These are phyloP conservation scores for Rhogogaster chlorosoma DNA, from an alignment of 2,888 invertebrate genomes.

Conservation along the genomic window DNA sequence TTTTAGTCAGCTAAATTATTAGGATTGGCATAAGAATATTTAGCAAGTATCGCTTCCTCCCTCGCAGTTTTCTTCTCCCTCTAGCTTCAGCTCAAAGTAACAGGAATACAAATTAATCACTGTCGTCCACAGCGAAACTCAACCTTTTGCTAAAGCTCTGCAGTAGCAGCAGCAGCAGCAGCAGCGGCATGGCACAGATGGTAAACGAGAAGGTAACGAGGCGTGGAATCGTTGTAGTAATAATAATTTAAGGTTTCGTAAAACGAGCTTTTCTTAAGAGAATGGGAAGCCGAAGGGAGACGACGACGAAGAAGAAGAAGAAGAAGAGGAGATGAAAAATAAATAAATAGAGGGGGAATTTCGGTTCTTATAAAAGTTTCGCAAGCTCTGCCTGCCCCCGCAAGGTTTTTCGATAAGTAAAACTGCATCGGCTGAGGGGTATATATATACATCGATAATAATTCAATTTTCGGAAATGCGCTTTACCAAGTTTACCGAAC, in stretches of 20 bases:
- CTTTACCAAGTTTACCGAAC: not conserved
- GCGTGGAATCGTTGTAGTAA: constrained; percentile 13
- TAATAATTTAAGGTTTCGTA: not conserved
- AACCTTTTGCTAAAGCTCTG: not conserved
- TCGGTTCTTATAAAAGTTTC: not conserved
- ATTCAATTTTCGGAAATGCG: not conserved
- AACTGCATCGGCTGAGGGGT: not conserved
- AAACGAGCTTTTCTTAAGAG: not conserved
- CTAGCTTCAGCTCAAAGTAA: constrained; percentile 1
- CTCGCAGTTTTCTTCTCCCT: not conserved
- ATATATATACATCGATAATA: not conserved
- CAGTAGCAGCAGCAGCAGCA: not conserved
- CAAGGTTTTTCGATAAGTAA: not conserved
- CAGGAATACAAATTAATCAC: constrained; percentile 36
- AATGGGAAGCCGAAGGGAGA: not conserved
- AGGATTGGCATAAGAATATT: constrained; percentile 16
- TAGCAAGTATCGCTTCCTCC: not conserved
- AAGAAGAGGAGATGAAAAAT: not conserved
- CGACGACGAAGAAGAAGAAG: not conserved
- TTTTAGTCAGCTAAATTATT: constrained; percentile 16
- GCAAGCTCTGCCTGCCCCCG: not conserved
- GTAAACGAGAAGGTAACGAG: not conserved
- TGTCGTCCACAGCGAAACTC: constrained; percentile 3
- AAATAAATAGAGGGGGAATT: not conserved
- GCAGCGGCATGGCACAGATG: not conserved